Conservation (phyloP, 2,888 invertebrate species). For the Pseudococcus longispinus region DNA sequence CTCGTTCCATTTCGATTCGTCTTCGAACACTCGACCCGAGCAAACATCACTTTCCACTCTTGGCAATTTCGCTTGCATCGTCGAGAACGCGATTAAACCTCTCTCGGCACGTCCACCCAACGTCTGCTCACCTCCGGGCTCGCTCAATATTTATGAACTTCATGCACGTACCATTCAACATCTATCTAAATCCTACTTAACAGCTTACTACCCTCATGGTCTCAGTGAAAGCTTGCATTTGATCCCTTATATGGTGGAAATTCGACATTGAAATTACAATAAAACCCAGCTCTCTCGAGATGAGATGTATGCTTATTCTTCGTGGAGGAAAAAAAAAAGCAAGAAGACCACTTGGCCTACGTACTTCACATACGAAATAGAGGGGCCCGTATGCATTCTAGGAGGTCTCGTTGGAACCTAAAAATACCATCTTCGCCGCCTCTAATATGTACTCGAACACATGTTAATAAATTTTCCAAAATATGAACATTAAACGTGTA, state of each 20-base stretch:
- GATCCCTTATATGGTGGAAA: background rate
- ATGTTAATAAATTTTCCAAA: background rate
- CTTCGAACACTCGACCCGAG: background rate
- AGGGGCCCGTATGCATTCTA: background rate
- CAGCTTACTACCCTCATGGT: slow-evolving; percentile 14
- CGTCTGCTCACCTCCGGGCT: background rate
- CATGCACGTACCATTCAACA: background rate
- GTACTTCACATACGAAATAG: background rate
- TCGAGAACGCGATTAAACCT: background rate
- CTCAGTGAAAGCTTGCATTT: background rate
- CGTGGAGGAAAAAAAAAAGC: background rate
- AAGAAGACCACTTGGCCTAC: background rate
- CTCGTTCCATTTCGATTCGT: background rate
- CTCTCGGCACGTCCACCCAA: background rate
- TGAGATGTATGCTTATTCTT: background rate
- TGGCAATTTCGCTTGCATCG: background rate
- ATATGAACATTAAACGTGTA: background rate
- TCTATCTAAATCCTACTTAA: slow-evolving; percentile 13
- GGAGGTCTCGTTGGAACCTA: background rate
- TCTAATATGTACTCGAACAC: background rate
- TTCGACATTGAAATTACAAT: background rate
- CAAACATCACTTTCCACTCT: background rate
- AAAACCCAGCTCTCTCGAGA: background rate
- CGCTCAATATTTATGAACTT: background rate
- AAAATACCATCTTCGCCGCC: background rate